phyloP scores from a whole-genome alignment of 1,140 invertebrate genomes.

The Zaprionus capensis region DNA sequence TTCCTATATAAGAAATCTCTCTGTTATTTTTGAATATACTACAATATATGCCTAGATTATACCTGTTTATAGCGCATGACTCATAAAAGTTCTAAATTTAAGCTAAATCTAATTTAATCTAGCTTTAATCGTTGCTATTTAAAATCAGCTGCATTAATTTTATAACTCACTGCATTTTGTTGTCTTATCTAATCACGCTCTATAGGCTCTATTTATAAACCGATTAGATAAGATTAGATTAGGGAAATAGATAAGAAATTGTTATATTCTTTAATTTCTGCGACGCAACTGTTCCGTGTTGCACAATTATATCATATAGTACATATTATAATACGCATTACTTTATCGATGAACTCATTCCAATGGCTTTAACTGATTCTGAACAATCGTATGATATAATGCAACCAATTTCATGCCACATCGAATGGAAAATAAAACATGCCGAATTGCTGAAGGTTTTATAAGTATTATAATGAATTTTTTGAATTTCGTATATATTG shows the following conservation, averaged over 20 bases:
- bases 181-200: background rate
- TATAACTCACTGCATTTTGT: background rate
- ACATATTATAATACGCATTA: background rate
- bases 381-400: background rate
- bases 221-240: background rate
- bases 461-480: background rate
- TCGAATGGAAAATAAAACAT: background rate
- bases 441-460: background rate
- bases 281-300: background rate
- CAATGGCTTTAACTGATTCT: background rate
- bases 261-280: background rate
- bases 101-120: background rate
- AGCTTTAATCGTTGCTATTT: background rate
- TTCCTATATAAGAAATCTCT: background rate
- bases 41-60: background rate
- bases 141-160: background rate
- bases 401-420: conserved; percentile 2
- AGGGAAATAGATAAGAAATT: background rate
- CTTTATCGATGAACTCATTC: background rate
- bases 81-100: background rate
- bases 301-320: background rate
- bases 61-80: background rate
- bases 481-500: background rate
- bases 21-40: background rate
- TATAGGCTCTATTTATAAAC: background rate